A percentile compares a stretch with the other conserved stretches of the same genome.
Conservation (phyloP, 1,140 invertebrate species). For the Dinoponera quadriceps region DNA sequence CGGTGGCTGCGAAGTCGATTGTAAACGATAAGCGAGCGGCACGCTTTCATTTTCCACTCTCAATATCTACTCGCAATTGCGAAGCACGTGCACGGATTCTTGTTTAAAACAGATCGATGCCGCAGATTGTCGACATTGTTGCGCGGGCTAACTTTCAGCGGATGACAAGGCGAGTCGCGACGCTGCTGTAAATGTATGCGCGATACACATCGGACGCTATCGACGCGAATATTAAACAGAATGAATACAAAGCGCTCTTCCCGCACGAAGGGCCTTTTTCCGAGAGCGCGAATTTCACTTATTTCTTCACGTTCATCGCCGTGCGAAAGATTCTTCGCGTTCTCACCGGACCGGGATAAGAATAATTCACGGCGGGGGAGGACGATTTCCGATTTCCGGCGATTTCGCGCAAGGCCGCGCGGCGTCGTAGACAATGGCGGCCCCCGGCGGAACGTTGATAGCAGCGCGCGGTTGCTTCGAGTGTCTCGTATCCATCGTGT, state of each 20-base stretch:
- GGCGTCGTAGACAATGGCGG: constrained; percentile 16
- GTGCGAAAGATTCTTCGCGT: too few species aligned
- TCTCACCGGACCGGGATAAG: too few species aligned
- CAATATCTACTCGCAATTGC: constrained; percentile 39
- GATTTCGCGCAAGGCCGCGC: neutral
- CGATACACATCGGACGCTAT: neutral
- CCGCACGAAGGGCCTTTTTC: too few species aligned
- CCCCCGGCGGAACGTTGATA: constrained; percentile 15
- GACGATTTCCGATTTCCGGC: too few species aligned
- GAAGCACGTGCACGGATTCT: neutral
- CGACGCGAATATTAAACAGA: constrained; percentile 3
- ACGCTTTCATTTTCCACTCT: neutral
- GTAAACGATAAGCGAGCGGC: constrained; percentile 25
- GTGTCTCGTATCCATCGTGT: neutral
- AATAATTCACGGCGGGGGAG: too few species aligned
- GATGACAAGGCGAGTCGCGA: neutral
- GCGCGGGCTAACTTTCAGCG: neutral
- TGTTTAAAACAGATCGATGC: constrained; percentile 18
- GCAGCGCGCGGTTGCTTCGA: neutral
- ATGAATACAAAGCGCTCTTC: too few species aligned
- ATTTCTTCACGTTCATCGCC: too few species aligned
- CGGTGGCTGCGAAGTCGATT: constrained; percentile 27
- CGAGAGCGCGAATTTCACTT: too few species aligned
- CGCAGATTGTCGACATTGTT: constrained; percentile 14
- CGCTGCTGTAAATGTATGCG: neutral